Conservation (phyloP, 2,113 vertebrate species). For the Serinus canaria region DNA sequence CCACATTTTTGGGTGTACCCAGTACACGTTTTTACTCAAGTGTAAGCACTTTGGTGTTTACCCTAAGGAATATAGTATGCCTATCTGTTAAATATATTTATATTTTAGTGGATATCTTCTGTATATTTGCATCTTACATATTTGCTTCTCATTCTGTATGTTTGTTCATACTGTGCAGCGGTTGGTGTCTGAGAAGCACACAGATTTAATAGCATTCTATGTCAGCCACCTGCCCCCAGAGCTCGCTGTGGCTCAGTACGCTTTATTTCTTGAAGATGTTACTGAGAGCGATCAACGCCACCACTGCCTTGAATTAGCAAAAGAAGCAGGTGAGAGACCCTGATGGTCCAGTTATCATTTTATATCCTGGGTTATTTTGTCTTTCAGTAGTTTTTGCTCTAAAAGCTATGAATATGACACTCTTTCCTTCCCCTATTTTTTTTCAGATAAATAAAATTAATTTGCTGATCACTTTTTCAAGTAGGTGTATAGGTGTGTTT, state of each 20-base stretch:
- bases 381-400: background rate
- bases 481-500: background rate
- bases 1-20: background rate
- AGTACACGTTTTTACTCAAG: background rate
- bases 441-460: background rate
- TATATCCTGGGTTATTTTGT: background rate
- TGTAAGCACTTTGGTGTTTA: background rate
- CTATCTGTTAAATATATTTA: background rate
- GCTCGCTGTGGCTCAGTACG: constrained; percentile 84
- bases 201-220: constrained; percentile 89
- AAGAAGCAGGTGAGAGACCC: constrained; percentile 82
- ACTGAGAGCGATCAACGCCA: constrained; percentile 84
- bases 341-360: background rate
- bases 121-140: background rate
- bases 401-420: background rate
- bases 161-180: constrained; percentile 63
- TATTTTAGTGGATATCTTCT: background rate
- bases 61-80: background rate
- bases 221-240: constrained; percentile 88
- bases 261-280: constrained; percentile 89
- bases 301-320: constrained; percentile 87
- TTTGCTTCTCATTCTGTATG: background rate
- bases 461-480: background rate
- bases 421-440: background rate
- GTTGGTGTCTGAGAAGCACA: constrained; percentile 85